These are phyloP conservation scores for Crocidura indochinensis DNA, from an alignment of 2,797 vertebrate species.

Conservation along the genomic window DNA sequence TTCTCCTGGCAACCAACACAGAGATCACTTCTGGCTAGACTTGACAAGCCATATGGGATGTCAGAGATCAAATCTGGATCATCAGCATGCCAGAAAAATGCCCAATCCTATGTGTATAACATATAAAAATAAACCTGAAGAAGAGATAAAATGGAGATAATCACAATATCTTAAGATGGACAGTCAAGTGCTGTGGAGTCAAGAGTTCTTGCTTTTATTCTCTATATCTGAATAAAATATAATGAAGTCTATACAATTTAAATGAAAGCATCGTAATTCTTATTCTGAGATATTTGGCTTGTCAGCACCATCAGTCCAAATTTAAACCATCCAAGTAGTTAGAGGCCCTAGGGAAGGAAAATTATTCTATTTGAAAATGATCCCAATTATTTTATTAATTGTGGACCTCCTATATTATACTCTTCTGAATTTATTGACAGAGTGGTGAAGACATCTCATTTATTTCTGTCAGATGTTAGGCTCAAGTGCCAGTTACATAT, in stretches of 20 bases:
- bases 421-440: neutral
- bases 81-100: no score
- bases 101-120: neutral
- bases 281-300: neutral
- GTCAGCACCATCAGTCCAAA: neutral
- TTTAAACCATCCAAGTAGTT: neutral
- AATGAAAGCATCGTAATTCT: neutral
- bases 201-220: no score
- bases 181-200: neutral
- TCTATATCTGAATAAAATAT: neutral
- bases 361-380: neutral
- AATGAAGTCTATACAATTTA: neutral
- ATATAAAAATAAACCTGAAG: neutral
- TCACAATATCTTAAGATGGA: neutral
- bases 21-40: no score
- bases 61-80: no score
- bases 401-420: neutral
- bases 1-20: no score
- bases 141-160: neutral
- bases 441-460: neutral
- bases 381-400: neutral
- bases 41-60: no score
- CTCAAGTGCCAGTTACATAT: accelerated
- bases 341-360: neutral
- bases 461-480: neutral